These are phyloP conservation scores for Drosophila burlai DNA, from an alignment of 1,140 invertebrate species.

Conservation along the genomic window DNA sequence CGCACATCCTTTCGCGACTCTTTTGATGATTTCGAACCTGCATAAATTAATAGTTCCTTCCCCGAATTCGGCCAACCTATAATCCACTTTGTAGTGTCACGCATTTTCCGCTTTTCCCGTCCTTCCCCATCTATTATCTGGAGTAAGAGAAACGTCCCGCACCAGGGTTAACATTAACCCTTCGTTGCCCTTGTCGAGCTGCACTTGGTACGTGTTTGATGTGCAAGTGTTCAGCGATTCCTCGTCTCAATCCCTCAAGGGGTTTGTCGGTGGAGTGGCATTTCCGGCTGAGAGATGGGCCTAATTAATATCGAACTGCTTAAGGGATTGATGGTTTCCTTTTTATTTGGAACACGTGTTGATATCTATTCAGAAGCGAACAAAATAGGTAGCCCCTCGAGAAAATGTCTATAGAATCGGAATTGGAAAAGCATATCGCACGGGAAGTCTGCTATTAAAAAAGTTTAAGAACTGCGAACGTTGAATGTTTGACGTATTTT, in stretches of 20 bases:
- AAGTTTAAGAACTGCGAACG: background rate
- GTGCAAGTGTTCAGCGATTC: constrained; percentile 62
- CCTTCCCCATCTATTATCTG: constrained; percentile 41
- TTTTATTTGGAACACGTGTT: constrained; percentile 85
- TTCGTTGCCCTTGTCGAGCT: constrained; percentile 13
- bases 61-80: constrained; percentile 24
- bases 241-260: constrained; percentile 19
- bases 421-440: constrained; percentile 10
- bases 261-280: constrained; percentile 40
- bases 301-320: constrained; percentile 66
- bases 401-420: constrained; percentile 23
- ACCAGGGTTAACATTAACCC: constrained; percentile 23
- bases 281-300: constrained; percentile 64
- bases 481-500: too few relatives aligned
- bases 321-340: constrained; percentile 30
- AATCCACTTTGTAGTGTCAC: constrained; percentile 67
- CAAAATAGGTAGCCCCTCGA: constrained; percentile 5
- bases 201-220: constrained; percentile 56
- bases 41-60: constrained; percentile 25
- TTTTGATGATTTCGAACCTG: constrained; percentile 54
- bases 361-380: constrained; percentile 24
- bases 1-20: constrained; percentile 69
- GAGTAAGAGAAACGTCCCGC: constrained; percentile 31
- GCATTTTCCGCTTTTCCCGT: constrained; percentile 66
- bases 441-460: constrained; percentile 20